These are phyloP conservation scores for Lumbricus terrestris DNA, from an alignment of 2,888 invertebrate genomes.

Conservation along the genomic window DNA sequence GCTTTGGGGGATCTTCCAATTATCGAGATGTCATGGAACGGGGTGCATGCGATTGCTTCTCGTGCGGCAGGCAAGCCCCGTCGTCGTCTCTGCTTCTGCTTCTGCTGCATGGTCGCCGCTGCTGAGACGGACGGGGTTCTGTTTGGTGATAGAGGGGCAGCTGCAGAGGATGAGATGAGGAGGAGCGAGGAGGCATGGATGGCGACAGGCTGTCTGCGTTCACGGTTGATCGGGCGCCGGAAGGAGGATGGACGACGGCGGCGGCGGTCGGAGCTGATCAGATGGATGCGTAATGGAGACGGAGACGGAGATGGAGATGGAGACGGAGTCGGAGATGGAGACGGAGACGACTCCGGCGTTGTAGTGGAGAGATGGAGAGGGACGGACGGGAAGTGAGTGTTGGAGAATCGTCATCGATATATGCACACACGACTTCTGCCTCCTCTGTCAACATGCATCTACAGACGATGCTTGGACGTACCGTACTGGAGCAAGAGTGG, in stretches of 20 bases:
- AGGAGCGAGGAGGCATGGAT: not conserved
- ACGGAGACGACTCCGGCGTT: too few species aligned
- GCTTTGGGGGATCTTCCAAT: not conserved
- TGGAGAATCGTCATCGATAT: not conserved
- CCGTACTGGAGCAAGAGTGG: not conserved
- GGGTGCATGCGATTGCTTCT: not conserved
- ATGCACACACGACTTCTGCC: slow-evolving; percentile 3
- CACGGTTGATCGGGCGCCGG: not conserved
- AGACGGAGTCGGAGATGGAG: too few species aligned
- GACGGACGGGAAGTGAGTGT: not conserved
- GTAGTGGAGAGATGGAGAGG: too few species aligned
- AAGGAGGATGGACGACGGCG: not conserved
- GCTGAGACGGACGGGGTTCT: not conserved
- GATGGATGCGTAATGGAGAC: not conserved
- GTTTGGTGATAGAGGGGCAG: too few species aligned
- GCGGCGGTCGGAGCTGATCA: not conserved
- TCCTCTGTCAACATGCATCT: not conserved
- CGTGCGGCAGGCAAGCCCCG: too few species aligned
- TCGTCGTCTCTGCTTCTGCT: too few species aligned
- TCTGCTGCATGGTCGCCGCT: too few species aligned
- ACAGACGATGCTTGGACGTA: not conserved
- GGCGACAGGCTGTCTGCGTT: not conserved
- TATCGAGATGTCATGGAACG: not conserved
- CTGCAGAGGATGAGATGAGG: not conserved
- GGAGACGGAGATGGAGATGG: too few species aligned